These are phyloP conservation scores for Toxotes chatareus DNA, from an alignment of 2,113 vertebrate species.

Conservation along the genomic window DNA sequence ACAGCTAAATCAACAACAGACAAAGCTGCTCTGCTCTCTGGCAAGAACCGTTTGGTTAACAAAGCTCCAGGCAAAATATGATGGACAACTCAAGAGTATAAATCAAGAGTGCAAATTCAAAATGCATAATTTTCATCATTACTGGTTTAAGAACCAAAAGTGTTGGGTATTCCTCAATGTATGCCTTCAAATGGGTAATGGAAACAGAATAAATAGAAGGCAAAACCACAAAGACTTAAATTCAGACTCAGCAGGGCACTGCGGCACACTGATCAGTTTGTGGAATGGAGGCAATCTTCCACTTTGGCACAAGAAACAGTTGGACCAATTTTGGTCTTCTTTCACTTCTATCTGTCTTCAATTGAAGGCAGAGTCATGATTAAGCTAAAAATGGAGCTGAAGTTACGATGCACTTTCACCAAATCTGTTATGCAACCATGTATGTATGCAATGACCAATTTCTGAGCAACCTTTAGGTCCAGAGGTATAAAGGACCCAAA, in stretches of 20 bases:
- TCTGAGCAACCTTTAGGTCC: conserved; percentile 33
- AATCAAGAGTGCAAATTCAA: neutral
- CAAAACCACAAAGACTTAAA: conserved; percentile 31
- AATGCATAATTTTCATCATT: neutral
- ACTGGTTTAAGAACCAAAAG: conserved; percentile 5
- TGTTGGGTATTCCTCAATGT: neutral
- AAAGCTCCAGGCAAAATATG: neutral
- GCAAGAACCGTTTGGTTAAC: neutral
- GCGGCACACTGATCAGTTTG: conserved; percentile 46
- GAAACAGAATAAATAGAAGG: conserved; percentile 38
- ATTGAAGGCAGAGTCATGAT: neutral
- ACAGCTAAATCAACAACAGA: neutral
- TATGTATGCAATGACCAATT: conserved; percentile 17
- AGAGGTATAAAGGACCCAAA: conserved; percentile 66
- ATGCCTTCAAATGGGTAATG: conserved; percentile 6
- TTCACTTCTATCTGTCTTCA: conserved; percentile 20
- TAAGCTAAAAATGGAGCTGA: conserved; percentile 11
- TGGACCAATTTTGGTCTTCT: conserved; percentile 28
- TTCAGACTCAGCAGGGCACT: conserved; percentile 6
- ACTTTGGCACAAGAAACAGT: conserved; percentile 37
- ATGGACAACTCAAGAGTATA: neutral
- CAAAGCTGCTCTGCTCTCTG: neutral
- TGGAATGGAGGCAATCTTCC: conserved; percentile 51
- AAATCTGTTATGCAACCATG: conserved; percentile 18
- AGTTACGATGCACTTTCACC: conserved; percentile 2